Percentiles rank a stretch among this genome's conserved stretches.
Evolutionary conservation across 2,113 vertebrate species (phyloP).

Genomic region (human (Homo sapiens)): DNA sequence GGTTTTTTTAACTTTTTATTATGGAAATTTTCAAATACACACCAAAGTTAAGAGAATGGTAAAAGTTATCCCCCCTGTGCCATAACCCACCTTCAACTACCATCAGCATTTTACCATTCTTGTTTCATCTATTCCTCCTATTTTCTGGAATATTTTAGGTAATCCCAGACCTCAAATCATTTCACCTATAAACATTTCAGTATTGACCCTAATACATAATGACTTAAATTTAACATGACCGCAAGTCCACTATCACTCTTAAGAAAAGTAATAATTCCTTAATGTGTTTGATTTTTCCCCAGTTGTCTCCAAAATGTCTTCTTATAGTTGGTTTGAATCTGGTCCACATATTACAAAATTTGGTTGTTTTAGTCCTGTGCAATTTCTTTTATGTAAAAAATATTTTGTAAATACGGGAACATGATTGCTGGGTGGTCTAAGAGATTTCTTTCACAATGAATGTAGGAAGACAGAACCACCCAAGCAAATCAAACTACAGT

Average conservation of each 20-base stretch:
- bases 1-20: slow-evolving; percentile 10
- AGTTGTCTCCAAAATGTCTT: neutral
- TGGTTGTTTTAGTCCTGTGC: neutral
- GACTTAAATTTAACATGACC: neutral
- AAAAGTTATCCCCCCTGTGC: neutral
- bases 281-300: neutral
- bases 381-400: slow-evolving; percentile 14
- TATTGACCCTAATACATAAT: neutral
- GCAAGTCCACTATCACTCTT: neutral
- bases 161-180: neutral
- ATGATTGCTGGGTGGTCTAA: neutral
- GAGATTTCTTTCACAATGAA: neutral
- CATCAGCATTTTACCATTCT: neutral
- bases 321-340: neutral
- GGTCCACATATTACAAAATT: neutral
- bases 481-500: neutral
- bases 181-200: slow-evolving; percentile 10
- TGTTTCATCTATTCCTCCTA: neutral
- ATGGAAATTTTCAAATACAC: slow-evolving; percentile 43
- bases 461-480: neutral
- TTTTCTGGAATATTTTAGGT: slow-evolving; percentile 19
- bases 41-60: slow-evolving; percentile 7
- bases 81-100: neutral
- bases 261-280: slow-evolving; percentile 12
- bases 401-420: neutral